Percentiles rank a stretch among this genome's conserved stretches.
Conservation (phyloP, 2,113 vertebrate species). For the Gallinago paraguaiae region DNA sequence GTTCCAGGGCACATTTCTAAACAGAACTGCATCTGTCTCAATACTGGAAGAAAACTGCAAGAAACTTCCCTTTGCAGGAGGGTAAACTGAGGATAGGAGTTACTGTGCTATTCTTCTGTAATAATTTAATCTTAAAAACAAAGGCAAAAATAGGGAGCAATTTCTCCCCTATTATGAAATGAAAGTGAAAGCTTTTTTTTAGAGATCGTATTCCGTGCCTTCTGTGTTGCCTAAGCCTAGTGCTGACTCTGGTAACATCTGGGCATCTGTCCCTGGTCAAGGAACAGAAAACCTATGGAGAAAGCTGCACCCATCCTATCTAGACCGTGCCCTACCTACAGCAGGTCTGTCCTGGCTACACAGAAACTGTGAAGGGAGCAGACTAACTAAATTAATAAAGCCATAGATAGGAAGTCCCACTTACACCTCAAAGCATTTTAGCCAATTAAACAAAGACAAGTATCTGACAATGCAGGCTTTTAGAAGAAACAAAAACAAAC, state of each 20-base stretch:
- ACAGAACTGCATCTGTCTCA: not conserved
- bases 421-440: not conserved
- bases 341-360: not conserved
- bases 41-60: not conserved
- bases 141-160: not conserved
- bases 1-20: not conserved
- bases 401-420: not conserved
- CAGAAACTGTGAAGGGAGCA: not conserved
- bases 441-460: not conserved
- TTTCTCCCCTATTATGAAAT: not conserved
- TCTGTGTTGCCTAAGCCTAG: not conserved
- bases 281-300: not conserved
- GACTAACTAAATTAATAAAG: not conserved
- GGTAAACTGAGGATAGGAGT: not conserved
- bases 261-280: not conserved
- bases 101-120: not conserved
- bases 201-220: not conserved
- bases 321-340: not conserved
- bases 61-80: not conserved
- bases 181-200: not conserved
- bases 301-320: not conserved
- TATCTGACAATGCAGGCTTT: not conserved
- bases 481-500: not conserved
- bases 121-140: not conserved
- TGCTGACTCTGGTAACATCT: not conserved